Conservation (phyloP, 2,113 vertebrate species). For the Aegithalos caudatus region DNA sequence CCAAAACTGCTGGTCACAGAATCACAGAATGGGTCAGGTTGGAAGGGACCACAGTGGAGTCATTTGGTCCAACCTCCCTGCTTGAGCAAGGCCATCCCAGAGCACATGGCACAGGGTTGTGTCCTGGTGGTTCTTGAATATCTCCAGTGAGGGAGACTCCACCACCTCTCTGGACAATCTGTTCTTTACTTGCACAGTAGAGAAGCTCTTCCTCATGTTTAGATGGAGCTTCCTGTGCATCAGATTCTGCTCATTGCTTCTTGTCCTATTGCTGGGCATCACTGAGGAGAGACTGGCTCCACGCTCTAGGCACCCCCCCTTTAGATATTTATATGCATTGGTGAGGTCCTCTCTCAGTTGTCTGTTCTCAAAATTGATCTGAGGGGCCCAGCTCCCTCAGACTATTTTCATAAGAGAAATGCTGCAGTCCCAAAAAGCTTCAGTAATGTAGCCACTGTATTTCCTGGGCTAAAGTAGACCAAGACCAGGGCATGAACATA, state of each 20-base stretch:
- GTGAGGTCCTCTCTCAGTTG: neutral
- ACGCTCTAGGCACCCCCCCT: neutral
- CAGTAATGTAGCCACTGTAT: neutral
- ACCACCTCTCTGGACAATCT: fast-evolving
- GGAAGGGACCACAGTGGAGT: neutral
- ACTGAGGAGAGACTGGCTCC: neutral
- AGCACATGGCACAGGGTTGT: neutral
- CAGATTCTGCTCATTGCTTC: neutral
- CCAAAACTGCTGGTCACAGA: neutral
- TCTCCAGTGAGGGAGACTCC: neutral
- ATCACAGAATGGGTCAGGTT: neutral
- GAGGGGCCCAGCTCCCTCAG: neutral
- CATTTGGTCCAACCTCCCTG: neutral
- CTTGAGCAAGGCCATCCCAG: neutral
- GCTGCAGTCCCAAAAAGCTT: neutral
- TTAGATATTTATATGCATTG: neutral
- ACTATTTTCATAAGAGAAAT: neutral
- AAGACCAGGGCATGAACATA: neutral
- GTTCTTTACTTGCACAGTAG: neutral
- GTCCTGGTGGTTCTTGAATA: fast-evolving
- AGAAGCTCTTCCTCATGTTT: neutral
- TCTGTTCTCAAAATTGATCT: neutral
- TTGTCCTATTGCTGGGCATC: neutral
- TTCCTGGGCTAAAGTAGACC: neutral
- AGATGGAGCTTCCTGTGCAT: neutral